Evolutionary conservation across 2,113 vertebrate genomes (phyloP).

Genomic region (Callionymus lyra): DNA sequence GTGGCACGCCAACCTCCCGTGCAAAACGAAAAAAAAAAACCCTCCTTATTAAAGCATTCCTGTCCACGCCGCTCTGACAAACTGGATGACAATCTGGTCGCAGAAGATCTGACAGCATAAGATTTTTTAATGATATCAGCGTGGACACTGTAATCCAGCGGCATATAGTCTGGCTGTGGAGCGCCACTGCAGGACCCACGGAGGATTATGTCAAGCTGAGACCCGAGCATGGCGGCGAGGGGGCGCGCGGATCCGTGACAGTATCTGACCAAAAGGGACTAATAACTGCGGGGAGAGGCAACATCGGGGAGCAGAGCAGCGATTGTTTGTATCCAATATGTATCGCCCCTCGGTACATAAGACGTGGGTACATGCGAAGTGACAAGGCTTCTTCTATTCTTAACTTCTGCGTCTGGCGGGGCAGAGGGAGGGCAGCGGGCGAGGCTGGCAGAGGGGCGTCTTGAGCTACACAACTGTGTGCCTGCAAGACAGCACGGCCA

Average conservation of each 20-base stretch:
- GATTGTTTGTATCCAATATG: slow-evolving; percentile 47
- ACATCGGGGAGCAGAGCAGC: slow-evolving; percentile 27
- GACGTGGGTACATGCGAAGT: slow-evolving; percentile 55
- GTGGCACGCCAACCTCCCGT: no score
- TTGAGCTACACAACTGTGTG: slow-evolving; percentile 38
- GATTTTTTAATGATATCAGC: slow-evolving; percentile 24
- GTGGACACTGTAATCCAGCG: slow-evolving; percentile 19
- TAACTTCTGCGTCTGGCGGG: slow-evolving; percentile 56
- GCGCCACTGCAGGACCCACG: slow-evolving; percentile 13
- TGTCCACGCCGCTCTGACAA: slow-evolving; percentile 5
- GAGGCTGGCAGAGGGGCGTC: slow-evolving; percentile 35
- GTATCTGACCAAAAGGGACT: slow-evolving; percentile 57
- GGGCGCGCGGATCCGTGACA: slow-evolving; percentile 53
- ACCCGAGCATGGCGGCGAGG: slow-evolving; percentile 27
- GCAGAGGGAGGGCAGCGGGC: slow-evolving; percentile 12
- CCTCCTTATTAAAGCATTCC: slow-evolving; percentile 30
- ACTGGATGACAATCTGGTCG: slow-evolving; percentile 4
- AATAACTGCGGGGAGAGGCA: slow-evolving; percentile 40
- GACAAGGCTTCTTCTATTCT: slow-evolving; percentile 70
- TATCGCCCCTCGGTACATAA: slow-evolving; percentile 40
- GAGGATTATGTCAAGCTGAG: slow-evolving; percentile 53
- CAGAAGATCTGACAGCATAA: slow-evolving; percentile 18
- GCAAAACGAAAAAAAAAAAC: slow-evolving; percentile 3
- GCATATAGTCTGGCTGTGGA: slow-evolving; percentile 19
- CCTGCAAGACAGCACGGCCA: slow-evolving; percentile 57